These are phyloP conservation scores for Drosophila prostipennis DNA, from an alignment of 2,888 invertebrate genomes.

Conservation along the genomic window DNA sequence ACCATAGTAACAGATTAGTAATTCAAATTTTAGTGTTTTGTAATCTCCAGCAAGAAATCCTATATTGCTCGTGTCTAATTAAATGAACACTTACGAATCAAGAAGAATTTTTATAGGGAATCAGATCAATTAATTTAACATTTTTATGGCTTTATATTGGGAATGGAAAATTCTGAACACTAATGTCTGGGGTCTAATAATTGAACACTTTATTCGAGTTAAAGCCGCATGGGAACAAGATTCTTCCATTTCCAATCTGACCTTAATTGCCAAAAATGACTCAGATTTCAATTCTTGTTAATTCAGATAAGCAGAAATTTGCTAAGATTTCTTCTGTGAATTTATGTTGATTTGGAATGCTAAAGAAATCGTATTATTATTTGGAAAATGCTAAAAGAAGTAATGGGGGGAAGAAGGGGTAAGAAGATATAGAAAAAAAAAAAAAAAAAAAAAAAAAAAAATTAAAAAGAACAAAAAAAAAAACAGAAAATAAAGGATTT, in stretches of 20 bases:
- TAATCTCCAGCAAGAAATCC: too few species aligned
- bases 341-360: too few species aligned
- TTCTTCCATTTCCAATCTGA: neutral
- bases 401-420: too few species aligned
- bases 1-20: too few species aligned
- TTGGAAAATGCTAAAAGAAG: too few species aligned
- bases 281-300: neutral
- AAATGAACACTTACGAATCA: neutral
- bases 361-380: neutral
- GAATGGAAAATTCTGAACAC: slow-evolving; percentile 13
- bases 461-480: too few species aligned
- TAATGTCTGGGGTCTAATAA: slow-evolving; percentile 7
- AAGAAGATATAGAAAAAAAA: too few species aligned
- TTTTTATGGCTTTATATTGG: neutral
- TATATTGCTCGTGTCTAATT: neutral
- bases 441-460: too few species aligned
- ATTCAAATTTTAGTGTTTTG: too few species aligned
- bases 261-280: neutral
- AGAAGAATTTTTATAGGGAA: slow-evolving; percentile 1
- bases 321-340: too few species aligned
- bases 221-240: neutral
- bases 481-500: too few species aligned
- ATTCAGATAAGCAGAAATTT: neutral
- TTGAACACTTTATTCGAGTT: slow-evolving; percentile 4
- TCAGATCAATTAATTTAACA: slow-evolving; percentile 1